A percentile compares a stretch with the other conserved stretches of the same genome.
Evolutionary conservation across 2,797 vertebrate species (phyloP).

Genomic region (Lateolabrax maculatus): DNA sequence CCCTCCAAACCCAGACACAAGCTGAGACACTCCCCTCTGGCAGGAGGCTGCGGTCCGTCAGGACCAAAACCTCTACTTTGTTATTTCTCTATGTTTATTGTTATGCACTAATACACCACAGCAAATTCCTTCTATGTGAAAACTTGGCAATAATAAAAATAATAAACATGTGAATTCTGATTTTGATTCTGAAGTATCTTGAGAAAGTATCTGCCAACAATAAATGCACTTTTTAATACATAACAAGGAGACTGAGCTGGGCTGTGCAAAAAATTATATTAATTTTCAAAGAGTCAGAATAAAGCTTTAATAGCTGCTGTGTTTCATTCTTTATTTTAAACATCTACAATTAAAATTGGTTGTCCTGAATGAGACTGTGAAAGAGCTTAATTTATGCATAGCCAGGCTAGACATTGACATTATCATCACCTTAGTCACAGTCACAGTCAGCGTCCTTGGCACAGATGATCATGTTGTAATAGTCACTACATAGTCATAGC

Average conservation of each 20-base stretch:
- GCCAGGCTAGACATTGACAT: background rate
- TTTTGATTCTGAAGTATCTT: too few relatives aligned
- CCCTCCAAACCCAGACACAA: too few relatives aligned
- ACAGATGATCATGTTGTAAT: background rate
- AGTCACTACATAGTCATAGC: background rate
- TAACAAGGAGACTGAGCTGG: background rate
- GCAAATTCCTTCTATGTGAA: too few relatives aligned
- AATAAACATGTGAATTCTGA: too few relatives aligned
- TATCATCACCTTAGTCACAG: background rate
- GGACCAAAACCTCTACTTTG: too few relatives aligned
- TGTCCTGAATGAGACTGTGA: background rate
- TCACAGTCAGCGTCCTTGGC: background rate
- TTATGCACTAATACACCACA: too few relatives aligned
- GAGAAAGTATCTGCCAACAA: background rate
- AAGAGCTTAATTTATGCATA: background rate
- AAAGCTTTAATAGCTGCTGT: background rate
- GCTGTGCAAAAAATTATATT: background rate
- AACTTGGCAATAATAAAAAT: too few relatives aligned
- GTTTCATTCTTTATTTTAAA: background rate
- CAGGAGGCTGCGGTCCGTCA: too few relatives aligned
- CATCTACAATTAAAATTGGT: background rate
- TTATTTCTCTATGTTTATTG: too few relatives aligned
- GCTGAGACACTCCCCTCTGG: too few relatives aligned
- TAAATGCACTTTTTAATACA: background rate
- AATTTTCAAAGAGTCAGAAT: background rate